Evolutionary conservation across 2,888 invertebrate genomes (phyloP).

Genomic region (Lapara coniferarum): DNA sequence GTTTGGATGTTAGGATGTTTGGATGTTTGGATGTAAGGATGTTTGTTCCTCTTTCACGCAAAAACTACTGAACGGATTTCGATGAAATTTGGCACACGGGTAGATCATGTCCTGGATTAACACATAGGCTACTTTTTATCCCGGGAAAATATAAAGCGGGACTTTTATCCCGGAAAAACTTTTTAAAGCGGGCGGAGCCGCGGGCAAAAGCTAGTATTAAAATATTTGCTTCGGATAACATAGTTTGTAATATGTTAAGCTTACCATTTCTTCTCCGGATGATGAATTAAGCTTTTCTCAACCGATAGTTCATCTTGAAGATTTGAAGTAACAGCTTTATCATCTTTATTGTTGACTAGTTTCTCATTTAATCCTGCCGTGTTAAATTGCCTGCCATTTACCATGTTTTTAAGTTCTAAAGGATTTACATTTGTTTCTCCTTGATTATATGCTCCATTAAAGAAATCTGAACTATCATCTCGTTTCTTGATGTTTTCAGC

Average conservation of each 20-base stretch:
- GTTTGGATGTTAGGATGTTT: too few relatives aligned
- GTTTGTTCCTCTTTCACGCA: too few relatives aligned
- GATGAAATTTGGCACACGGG: too few relatives aligned
- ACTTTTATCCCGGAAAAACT: too few relatives aligned
- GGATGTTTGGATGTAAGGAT: too few relatives aligned
- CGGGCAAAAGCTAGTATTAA: too few relatives aligned
- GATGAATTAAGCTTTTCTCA: conserved; percentile 33
- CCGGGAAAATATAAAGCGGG: too few relatives aligned
- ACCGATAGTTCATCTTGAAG: conserved; percentile 35
- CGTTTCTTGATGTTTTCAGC: conserved; percentile 34
- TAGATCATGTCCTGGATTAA: too few relatives aligned
- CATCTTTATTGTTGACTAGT: conserved; percentile 28
- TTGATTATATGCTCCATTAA: conserved; percentile 33
- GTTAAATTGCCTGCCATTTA: conserved; percentile 37
- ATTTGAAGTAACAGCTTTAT: conserved; percentile 34
- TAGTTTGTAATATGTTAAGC: conserved; percentile 27
- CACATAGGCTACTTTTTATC: too few relatives aligned
- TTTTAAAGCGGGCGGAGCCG: too few relatives aligned
- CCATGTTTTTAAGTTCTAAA: conserved; percentile 33
- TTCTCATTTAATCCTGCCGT: conserved; percentile 34
- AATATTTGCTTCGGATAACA: background rate
- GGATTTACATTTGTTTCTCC: conserved; percentile 36
- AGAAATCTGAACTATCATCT: conserved; percentile 35
- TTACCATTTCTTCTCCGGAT: conserved; percentile 54
- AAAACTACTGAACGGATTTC: too few relatives aligned